Evolutionary conservation across 2,888 invertebrate genomes (phyloP).

Genomic region (Eristalis intricaria): DNA sequence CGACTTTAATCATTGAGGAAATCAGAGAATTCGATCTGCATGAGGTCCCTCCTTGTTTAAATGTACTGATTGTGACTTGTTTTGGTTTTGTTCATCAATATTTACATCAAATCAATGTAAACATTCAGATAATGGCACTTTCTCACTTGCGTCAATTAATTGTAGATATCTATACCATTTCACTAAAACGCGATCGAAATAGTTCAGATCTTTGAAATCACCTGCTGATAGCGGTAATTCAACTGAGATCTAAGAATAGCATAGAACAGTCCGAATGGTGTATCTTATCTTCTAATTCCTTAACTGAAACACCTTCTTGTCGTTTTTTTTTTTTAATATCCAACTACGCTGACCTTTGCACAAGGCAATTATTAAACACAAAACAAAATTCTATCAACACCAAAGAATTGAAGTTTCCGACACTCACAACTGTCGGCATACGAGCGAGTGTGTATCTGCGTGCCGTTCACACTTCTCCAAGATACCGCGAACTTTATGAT

Average conservation of each 20-base stretch:
- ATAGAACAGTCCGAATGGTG: too few relatives aligned
- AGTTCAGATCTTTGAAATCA: too few relatives aligned
- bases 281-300: background rate
- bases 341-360: background rate
- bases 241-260: too few relatives aligned
- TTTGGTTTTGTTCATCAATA: background rate
- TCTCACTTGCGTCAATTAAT: background rate
- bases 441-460: background rate
- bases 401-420: background rate
- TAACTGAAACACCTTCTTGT: background rate
- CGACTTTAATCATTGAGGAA: background rate
- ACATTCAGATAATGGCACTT: background rate
- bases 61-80: background rate
- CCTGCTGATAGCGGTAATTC: too few relatives aligned
- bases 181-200: background rate
- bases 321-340: background rate
- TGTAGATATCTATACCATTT: too few relatives aligned
- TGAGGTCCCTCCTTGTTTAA: background rate
- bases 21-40: background rate
- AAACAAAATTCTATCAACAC: background rate
- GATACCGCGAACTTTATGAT: constrained; percentile 59
- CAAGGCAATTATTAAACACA: background rate
- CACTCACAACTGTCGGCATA: background rate
- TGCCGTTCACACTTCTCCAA: background rate
- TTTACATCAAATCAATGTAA: background rate